Base-by-base conservation (phyloP, 1,140 invertebrate genomes). In the Acyrthosiphon pisum region DNA sequence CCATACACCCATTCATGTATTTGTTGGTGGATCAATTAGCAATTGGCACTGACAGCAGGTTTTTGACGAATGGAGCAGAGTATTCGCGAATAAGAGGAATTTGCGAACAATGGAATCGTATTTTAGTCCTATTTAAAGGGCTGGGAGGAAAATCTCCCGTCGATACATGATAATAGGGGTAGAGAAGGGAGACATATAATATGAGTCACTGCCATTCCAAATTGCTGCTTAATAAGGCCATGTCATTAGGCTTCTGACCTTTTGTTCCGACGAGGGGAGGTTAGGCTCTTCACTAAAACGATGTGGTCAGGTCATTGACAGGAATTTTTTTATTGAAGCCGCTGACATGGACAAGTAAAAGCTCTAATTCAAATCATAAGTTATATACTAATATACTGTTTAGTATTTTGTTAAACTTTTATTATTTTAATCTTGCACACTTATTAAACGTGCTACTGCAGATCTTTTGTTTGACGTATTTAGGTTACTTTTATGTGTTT, bases 211-310 rank as follows among this genome's bases (percentile, higher is more conserved):
- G 81, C 48, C 81, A 86, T 84, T 56, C 81, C 91, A 93, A 93
- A 93, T 86, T 53, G 91, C 48, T 93, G 91, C 91, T 93, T 86
- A 93, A 93, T 86, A 93, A 93, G 91, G 91, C 91, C n/a, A 56
- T 56, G 91, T 56, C 91, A 86, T 93, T 93, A 93, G 48, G 48
- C 44, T 41, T 35, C 48, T 93, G 91, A 93, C 91, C 91, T 93
- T 93, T 93, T 93, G 91, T 93, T 50, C 81, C 35, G 89, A 30
- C 14, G 26, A 44, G 37, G 89, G 88, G 50, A 56, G 7, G 46
- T 53, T 37, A 37, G 30, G 9, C n/a, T 88, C 30, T 88, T 50
- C 46, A 88, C 30, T 53, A 50, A 89, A 89, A 89, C 48, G 87
- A 89, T 53, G 87, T 53, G 87, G 87, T 89, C n/a, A 9, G 87